Percentiles rank a stretch among this genome's conserved stretches.
Conservation (phyloP, 2,888 invertebrate genomes). For the Apantesis nais region DNA sequence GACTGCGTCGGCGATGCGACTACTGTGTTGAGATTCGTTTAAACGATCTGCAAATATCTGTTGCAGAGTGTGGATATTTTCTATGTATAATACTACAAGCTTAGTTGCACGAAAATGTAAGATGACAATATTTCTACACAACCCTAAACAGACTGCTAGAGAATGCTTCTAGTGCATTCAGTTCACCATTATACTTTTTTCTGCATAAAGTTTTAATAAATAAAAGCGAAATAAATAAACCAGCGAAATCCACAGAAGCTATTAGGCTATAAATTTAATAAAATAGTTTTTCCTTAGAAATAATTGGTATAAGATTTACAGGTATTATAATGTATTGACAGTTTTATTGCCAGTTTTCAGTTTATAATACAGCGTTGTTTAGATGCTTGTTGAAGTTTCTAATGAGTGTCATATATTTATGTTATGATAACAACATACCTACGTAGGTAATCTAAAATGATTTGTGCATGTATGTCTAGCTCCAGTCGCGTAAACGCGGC, state of each 20-base stretch:
- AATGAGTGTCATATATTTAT: conserved; percentile 31
- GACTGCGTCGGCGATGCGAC: no score
- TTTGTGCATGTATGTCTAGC: conserved; percentile 2
- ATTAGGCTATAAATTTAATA: conserved; percentile 24
- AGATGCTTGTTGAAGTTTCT: conserved; percentile 25
- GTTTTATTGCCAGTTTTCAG: conserved; percentile 37
- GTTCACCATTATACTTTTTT: not conserved
- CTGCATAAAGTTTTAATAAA: not conserved
- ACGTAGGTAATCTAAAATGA: not conserved
- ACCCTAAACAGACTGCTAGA: not conserved
- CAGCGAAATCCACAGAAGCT: not conserved
- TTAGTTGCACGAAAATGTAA: no score
- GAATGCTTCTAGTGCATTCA: no score
- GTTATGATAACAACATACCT: conserved; percentile 4
- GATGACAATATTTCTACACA: not conserved
- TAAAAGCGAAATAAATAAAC: not conserved
- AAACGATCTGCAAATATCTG: no score
- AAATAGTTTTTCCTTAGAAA: conserved; percentile 21
- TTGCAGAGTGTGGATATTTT: no score
- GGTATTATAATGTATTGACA: conserved; percentile 35
- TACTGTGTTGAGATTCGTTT: no score
- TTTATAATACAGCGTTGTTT: conserved; percentile 30
- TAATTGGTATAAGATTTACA: conserved; percentile 25
- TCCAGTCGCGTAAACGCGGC: not conserved
- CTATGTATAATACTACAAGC: no score